Evolutionary conservation across 2,888 invertebrate species (phyloP).

Genomic region (Scaptomyza cyrtandrae): DNA sequence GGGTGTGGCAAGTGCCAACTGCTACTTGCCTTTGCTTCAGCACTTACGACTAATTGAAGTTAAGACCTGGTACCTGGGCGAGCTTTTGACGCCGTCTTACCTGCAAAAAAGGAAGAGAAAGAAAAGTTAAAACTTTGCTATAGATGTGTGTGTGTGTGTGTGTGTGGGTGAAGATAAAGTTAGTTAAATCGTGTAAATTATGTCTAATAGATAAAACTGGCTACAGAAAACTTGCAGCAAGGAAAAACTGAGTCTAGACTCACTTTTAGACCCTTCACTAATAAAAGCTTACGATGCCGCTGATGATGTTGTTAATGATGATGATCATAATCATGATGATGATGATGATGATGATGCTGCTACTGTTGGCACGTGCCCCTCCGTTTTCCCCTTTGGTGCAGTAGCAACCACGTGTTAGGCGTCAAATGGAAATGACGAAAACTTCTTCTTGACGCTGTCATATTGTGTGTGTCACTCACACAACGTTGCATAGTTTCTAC

Average conservation of each 20-base stretch:
- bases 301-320: constrained; percentile 10
- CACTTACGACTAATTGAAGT: constrained; percentile 81
- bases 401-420: constrained; percentile 22
- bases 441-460: constrained; percentile 49
- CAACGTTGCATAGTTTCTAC: constrained; percentile 16
- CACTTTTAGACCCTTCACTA: constrained; percentile 34
- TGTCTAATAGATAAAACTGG: constrained; percentile 76
- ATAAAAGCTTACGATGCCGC: constrained; percentile 46
- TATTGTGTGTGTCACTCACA: constrained; percentile 39
- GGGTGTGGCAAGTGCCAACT: constrained; percentile 27
- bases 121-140: constrained; percentile 11
- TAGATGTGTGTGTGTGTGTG: constrained; percentile 1
- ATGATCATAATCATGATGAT: neutral
- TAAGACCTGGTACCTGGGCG: constrained; percentile 39
- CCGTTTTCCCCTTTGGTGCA: neutral
- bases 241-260: constrained; percentile 55
- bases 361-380: no score
- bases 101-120: constrained; percentile 47
- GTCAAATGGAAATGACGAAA: constrained; percentile 44
- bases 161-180: constrained; percentile 55
- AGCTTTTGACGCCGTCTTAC: constrained; percentile 57
- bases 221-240: constrained; percentile 48
- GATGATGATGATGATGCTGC: neutral
- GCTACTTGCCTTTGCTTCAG: constrained; percentile 45
- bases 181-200: constrained; percentile 78